A percentile compares a stretch with the other conserved stretches of the same genome.
Evolutionary conservation across 2,888 invertebrate species (phyloP).

Genomic region (Pterobdella sp.): DNA sequence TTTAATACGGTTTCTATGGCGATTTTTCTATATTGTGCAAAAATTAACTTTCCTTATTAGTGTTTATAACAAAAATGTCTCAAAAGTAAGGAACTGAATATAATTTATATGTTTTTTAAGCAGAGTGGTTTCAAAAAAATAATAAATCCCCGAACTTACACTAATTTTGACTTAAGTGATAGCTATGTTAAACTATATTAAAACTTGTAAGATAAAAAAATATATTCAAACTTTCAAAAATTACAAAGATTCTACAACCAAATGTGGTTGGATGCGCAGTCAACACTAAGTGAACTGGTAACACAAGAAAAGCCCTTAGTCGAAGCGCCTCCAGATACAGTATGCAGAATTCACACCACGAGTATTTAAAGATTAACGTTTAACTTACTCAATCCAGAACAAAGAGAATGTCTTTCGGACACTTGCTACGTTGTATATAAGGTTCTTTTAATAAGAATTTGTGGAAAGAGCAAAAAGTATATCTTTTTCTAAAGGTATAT

Average conservation of each 20-base stretch:
- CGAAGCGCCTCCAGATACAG: slow-evolving; percentile 45
- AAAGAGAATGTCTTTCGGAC: slow-evolving; percentile 49
- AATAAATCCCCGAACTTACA: too few relatives aligned
- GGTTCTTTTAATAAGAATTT: background rate
- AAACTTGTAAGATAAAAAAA: too few relatives aligned
- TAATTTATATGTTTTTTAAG: too few relatives aligned
- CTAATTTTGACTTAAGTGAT: too few relatives aligned
- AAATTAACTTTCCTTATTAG: too few relatives aligned
- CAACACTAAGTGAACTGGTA: slow-evolving; percentile 47
- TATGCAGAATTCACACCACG: background rate
- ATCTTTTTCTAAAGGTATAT: slow-evolving; percentile 62
- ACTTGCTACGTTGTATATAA: slow-evolving; percentile 60
- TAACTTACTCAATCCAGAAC: slow-evolving; percentile 44
- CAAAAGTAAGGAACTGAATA: too few relatives aligned
- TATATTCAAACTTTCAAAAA: background rate
- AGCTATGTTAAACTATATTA: too few relatives aligned
- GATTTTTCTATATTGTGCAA: too few relatives aligned
- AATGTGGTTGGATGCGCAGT: slow-evolving; percentile 51
- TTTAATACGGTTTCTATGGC: too few relatives aligned
- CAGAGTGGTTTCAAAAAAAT: too few relatives aligned
- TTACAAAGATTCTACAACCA: slow-evolving; percentile 34
- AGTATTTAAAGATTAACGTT: background rate
- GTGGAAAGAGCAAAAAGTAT: background rate
- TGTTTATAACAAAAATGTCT: too few relatives aligned
- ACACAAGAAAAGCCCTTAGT: slow-evolving; percentile 49